Conservation (phyloP, 1,140 invertebrate genomes). For the Leptinotarsa defecta region DNA sequence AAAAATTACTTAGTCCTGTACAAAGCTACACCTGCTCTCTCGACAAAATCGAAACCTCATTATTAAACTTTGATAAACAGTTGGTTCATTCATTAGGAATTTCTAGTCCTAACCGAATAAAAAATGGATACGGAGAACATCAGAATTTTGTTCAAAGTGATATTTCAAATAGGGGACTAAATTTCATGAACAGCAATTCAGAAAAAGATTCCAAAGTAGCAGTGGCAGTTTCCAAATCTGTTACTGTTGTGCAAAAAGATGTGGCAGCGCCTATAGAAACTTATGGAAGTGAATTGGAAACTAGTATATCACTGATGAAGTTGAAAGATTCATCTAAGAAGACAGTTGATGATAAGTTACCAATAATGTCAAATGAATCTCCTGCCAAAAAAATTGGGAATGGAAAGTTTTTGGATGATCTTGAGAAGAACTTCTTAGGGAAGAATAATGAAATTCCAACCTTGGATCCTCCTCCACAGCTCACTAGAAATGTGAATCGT, state of each 20-base stretch:
- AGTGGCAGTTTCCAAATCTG: slow-evolving; percentile 37
- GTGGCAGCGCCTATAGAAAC: slow-evolving; percentile 31
- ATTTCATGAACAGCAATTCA: slow-evolving; percentile 30
- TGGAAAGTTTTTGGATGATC: slow-evolving; percentile 39
- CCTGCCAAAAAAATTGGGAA: slow-evolving; percentile 23
- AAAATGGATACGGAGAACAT: background rate
- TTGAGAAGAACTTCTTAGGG: slow-evolving; percentile 40
- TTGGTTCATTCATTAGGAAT: background rate
- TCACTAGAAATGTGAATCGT: background rate
- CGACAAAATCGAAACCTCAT: background rate
- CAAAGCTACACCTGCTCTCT: background rate
- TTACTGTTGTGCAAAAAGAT: slow-evolving; percentile 37
- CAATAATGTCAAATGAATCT: slow-evolving; percentile 30
- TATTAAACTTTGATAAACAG: background rate
- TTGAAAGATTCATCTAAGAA: slow-evolving; percentile 33
- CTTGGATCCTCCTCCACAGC: slow-evolving; percentile 31
- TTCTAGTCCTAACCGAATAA: slow-evolving; percentile 4
- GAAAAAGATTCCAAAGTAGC: slow-evolving; percentile 24
- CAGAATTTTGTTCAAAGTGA: slow-evolving; percentile 38
- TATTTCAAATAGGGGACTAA: slow-evolving; percentile 40
- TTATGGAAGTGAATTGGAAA: slow-evolving; percentile 26
- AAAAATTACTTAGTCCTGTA: background rate
- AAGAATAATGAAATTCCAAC: slow-evolving; percentile 33
- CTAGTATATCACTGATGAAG: slow-evolving; percentile 36
- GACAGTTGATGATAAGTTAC: slow-evolving; percentile 10